Evolutionary conservation across 2,888 invertebrate genomes (phyloP).

Genomic region (Drosophila testacea): DNA sequence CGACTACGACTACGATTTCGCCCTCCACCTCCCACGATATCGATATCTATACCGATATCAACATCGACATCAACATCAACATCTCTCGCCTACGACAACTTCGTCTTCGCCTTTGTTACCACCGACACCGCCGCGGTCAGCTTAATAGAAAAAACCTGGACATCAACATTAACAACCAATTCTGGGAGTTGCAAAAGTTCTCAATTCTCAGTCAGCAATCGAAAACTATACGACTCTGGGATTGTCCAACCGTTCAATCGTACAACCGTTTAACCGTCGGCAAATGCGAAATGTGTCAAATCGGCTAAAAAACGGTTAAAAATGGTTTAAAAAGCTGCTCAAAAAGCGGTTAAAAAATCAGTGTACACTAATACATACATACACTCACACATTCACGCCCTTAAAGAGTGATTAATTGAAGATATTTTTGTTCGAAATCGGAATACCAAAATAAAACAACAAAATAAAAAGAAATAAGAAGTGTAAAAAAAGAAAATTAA

Average conservation of each 20-base stretch:
- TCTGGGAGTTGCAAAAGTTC: slow-evolving; percentile 21
- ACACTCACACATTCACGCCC: slow-evolving; percentile 9
- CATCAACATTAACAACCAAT: slow-evolving; percentile 42
- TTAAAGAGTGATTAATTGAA: slow-evolving; percentile 9
- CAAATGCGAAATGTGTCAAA: slow-evolving; percentile 35
- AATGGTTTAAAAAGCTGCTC: neutral
- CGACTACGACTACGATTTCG: slow-evolving; percentile 19
- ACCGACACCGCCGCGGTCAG: slow-evolving; percentile 29
- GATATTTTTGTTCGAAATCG: slow-evolving; percentile 23
- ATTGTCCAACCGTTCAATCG: slow-evolving; percentile 23
- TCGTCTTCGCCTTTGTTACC: slow-evolving; percentile 8
- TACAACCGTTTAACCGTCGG: slow-evolving; percentile 61
- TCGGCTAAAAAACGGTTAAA: slow-evolving; percentile 13
- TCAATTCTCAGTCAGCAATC: slow-evolving; percentile 23
- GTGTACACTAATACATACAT: slow-evolving; percentile 21
- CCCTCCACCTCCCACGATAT: neutral
- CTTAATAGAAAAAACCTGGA: slow-evolving; percentile 13
- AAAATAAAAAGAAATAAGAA: slow-evolving; percentile 5
- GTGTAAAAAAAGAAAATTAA: slow-evolving; percentile 7
- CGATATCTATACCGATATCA: neutral
- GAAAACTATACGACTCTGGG: slow-evolving; percentile 44
- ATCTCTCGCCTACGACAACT: slow-evolving; percentile 20
- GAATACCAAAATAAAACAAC: slow-evolving; percentile 12
- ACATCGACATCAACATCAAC: slow-evolving; percentile 3
- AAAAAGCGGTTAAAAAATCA: slow-evolving; percentile 19